Evolutionary conservation across 2,797 vertebrate species (phyloP), one percentile per base, ranked within the genome.

Genomic region (Alosa sapidissima): DNA sequence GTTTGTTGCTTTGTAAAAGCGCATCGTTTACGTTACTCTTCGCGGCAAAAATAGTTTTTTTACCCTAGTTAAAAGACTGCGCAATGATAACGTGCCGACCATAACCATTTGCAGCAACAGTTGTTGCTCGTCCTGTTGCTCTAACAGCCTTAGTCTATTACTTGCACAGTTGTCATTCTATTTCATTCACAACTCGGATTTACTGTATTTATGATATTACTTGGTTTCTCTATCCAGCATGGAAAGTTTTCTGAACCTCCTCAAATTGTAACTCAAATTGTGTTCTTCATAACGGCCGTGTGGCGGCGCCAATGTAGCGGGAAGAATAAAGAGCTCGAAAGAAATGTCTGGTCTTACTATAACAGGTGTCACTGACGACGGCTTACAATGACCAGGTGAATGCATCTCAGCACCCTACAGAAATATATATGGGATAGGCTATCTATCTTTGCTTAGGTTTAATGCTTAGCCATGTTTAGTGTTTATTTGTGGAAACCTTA

Each of bases 261-360:
- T 36, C 33, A 16, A 72, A 72, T 75, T 78, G 16, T 72, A 72
- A 36, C 41, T 28, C 28, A 28, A 28, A 28, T 28, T 78, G 72
- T 13, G 41, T 2, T 78, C 21, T 78, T 47, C 72, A 78, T 45
- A 47, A 78, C 82, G n/a, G 24, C 47, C 86, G 14, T 19, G 6
- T 84, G 86, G 65, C 68, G 85, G 84, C 81, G 88, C 81, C 85
- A 88, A 33, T 83, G 49, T 78, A 82, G 55, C 83, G 36, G 68
- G 14, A 81, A 81, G 75, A 78, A 78, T 47, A 47, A 47, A 41
- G 4, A 36, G 65, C 28, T 9, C 28, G 51, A 14, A 13, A 16
- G 41, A 78, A 9, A 78, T 9, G 4, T 21, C 19, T 47, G 36
- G 5, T 47, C 72, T 78, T 78, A 16, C 33, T 41, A 36, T 78